Base-by-base conservation (phyloP, 2,888 invertebrate species). In the Neoascia interrupta region DNA sequence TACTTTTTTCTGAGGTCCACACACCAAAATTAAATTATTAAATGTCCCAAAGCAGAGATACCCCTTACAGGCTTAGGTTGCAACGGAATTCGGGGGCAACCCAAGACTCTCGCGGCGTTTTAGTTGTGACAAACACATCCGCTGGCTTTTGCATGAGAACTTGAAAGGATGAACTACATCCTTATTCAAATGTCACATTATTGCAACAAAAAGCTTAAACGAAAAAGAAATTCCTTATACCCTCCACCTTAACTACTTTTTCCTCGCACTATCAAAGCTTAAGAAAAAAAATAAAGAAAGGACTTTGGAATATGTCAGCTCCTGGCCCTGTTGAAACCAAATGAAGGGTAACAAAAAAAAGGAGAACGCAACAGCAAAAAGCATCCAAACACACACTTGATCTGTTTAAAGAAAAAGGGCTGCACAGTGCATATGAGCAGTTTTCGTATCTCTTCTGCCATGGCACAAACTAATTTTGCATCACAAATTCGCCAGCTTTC, bases 171-270 rank as follows among this genome's bases (percentile, higher is more conserved):
- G n/a, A 69, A 69, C 61, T 75, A 54, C 43, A 75, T 61, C 60
- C 74, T 75, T 69, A 69, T 69, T 75, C 74, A 75, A 74, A 69
- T 74, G 41, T 69, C 61, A 56, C 60, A 39, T 60, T 26, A 18
- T 10, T 11, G 26, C 13, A 41, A 58, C 21, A 58, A 58, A 49
- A 31, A 45, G n/a, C n/a, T n/a, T n/a, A n/a, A n/a, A n/a, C n/a
- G 31, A 36, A 26, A 15, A 21, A 37, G 37, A 49, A 39, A 61
- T 61, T 11, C 37, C 41, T 45, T 45, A 36, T 18, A 36, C 16
- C 5, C 15, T 11, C 19, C 18, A 23, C 26, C 21, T 26, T 15
- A 31, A 53, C 47, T 47, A 31, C 16, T 10, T 63, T 51, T 63
- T 60, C 28, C 31, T 53, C 54, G 31, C 31, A 8, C n/a, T n/a